These are phyloP conservation scores for Clangula hyemalis DNA, from an alignment of 2,797 vertebrate species.

Conservation along the genomic window DNA sequence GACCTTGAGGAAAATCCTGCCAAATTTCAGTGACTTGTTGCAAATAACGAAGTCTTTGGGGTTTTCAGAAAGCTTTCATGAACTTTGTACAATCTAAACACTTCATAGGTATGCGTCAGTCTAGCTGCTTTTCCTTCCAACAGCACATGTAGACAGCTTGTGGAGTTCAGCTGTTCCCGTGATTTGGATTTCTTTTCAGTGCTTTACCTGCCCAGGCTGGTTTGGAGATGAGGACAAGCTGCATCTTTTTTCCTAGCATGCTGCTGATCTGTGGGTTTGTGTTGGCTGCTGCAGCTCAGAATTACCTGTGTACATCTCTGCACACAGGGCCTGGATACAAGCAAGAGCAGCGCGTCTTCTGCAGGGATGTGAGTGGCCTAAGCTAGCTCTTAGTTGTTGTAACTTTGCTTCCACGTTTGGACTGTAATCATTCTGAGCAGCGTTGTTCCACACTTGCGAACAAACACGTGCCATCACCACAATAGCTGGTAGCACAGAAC, in stretches of 20 bases:
- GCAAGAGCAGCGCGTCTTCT: not conserved
- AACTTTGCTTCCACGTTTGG: not conserved
- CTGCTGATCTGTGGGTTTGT: not conserved
- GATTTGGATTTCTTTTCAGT: not conserved
- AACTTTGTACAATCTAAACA: not conserved
- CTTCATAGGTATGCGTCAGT: not conserved
- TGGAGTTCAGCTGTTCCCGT: not conserved
- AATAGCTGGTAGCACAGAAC: not conserved
- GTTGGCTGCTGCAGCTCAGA: not conserved
- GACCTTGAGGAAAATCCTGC: slow-evolving; percentile 6
- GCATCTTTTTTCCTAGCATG: not conserved
- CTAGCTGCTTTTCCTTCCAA: not conserved
- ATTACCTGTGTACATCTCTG: not conserved
- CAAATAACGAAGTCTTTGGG: not conserved
- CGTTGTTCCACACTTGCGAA: not conserved
- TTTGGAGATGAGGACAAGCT: not conserved
- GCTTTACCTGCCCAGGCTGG: not conserved
- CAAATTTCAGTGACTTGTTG: not conserved
- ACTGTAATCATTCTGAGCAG: not conserved
- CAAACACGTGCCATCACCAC: not conserved
- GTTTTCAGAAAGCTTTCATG: not conserved
- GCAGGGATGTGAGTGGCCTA: not conserved
- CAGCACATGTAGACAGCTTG: not conserved
- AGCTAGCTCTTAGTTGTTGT: not conserved
- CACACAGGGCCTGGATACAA: accelerated